These are phyloP conservation scores for Dendropsophus ebraccatus DNA, from an alignment of 2,113 vertebrate species.

Conservation along the genomic window DNA sequence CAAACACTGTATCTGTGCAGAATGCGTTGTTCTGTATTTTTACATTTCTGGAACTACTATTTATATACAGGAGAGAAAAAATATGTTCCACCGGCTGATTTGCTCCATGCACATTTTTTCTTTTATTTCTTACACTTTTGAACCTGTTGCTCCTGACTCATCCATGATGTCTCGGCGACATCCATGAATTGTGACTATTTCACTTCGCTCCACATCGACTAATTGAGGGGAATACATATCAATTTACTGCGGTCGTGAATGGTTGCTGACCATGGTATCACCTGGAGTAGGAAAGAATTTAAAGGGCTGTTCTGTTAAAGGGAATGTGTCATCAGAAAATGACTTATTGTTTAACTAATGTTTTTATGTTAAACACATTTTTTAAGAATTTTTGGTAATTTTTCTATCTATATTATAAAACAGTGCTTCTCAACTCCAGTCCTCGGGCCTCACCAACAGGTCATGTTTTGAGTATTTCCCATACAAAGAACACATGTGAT, in stretches of 20 bases:
- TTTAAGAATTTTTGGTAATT: too few species aligned
- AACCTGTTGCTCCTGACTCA: constrained; percentile 16
- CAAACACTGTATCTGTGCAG: constrained; percentile 49
- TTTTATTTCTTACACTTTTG: constrained; percentile 19
- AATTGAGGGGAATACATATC: neutral
- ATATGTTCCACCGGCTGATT: constrained; percentile 41
- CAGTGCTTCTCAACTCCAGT: too few species aligned
- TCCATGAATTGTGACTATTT: constrained; percentile 1
- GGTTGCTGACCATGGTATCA: neutral
- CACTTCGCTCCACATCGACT: neutral
- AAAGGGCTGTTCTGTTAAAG: too few species aligned
- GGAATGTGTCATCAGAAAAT: too few species aligned
- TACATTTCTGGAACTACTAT: constrained; percentile 53
- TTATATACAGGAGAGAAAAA: constrained; percentile 50
- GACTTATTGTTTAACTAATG: too few species aligned
- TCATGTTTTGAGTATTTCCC: too few species aligned
- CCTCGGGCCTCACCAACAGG: too few species aligned
- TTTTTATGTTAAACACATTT: too few species aligned
- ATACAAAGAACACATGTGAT: too few species aligned
- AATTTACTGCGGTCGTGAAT: neutral
- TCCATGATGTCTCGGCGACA: neutral
- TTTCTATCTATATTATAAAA: too few species aligned
- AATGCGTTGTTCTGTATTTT: constrained; percentile 52
- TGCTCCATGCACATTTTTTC: neutral
- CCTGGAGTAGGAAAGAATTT: neutral